phyloP scores from a whole-genome alignment of 2,113 vertebrate genomes.

The Spheniscus mendiculus region DNA sequence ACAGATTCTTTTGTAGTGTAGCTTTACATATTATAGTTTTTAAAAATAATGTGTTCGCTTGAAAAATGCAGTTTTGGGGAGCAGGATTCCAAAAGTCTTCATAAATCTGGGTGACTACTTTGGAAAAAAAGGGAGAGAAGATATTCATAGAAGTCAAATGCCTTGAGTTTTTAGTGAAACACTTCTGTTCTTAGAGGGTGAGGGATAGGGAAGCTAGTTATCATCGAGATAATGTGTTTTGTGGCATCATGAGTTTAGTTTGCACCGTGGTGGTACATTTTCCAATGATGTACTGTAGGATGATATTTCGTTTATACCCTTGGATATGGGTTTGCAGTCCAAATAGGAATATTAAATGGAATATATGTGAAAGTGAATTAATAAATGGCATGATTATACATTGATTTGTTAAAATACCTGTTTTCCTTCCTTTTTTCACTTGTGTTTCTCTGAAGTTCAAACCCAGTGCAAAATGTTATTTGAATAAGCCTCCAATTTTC shows the following conservation, averaged over 20 bases:
- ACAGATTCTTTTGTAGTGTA: background rate
- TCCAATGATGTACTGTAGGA: rapidly evolving
- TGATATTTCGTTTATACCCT: background rate
- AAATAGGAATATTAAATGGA: background rate
- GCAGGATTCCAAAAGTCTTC: background rate
- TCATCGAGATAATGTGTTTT: background rate
- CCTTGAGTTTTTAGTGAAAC: background rate
- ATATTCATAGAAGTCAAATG: background rate
- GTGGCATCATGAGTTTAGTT: background rate
- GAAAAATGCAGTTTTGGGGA: background rate
- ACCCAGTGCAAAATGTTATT: background rate
- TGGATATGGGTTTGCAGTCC: background rate
- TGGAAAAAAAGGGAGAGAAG: background rate
- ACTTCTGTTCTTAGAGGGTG: background rate
- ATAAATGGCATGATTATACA: background rate
- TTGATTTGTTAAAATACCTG: background rate
- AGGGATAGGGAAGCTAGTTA: background rate
- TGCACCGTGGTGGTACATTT: background rate
- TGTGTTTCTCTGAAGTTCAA: background rate
- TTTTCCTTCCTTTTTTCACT: background rate
- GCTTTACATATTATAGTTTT: background rate
- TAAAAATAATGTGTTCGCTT: background rate
- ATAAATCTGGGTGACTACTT: background rate
- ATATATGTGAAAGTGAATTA: background rate
- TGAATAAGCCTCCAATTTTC: background rate